Evolutionary conservation across 2,888 invertebrate species (phyloP).

Genomic region (Drosophila fungiperda): DNA sequence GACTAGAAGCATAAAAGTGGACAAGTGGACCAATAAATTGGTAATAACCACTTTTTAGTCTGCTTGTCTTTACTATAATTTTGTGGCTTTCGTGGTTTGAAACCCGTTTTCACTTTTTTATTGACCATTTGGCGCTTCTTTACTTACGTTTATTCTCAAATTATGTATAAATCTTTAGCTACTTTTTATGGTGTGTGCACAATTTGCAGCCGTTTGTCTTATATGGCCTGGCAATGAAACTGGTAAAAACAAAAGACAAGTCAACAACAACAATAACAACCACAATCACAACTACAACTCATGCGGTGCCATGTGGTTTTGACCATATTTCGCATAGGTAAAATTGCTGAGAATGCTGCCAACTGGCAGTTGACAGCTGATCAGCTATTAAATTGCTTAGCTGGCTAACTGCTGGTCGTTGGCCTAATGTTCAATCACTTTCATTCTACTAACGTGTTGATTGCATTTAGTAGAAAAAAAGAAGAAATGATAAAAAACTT

Average conservation of each 20-base stretch:
- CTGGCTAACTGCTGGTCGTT: constrained; percentile 45
- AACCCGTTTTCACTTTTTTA: constrained; percentile 79
- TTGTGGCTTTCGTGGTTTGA: constrained; percentile 20
- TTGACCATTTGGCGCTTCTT: constrained; percentile 74
- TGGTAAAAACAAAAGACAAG: constrained; percentile 29
- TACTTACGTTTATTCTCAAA: constrained; percentile 60
- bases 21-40: constrained; percentile 54
- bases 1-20: neutral
- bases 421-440: constrained; percentile 51
- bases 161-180: constrained; percentile 55
- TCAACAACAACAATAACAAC: constrained; percentile 12
- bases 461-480: constrained; percentile 8
- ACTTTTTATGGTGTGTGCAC: constrained; percentile 61
- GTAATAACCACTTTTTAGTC: constrained; percentile 46
- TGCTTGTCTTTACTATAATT: constrained; percentile 2
- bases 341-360: constrained; percentile 48
- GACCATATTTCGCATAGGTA: constrained; percentile 53
- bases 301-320: constrained; percentile 53
- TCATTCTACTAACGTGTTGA: constrained; percentile 44
- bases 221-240: constrained; percentile 73
- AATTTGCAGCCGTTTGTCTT: constrained; percentile 60
- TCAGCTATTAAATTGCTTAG: constrained; percentile 43
- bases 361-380: constrained; percentile 12
- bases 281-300: neutral
- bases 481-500: constrained; percentile 17